Evolutionary conservation across 2,888 invertebrate genomes (phyloP).

Genomic region (Drosophila birchii): DNA sequence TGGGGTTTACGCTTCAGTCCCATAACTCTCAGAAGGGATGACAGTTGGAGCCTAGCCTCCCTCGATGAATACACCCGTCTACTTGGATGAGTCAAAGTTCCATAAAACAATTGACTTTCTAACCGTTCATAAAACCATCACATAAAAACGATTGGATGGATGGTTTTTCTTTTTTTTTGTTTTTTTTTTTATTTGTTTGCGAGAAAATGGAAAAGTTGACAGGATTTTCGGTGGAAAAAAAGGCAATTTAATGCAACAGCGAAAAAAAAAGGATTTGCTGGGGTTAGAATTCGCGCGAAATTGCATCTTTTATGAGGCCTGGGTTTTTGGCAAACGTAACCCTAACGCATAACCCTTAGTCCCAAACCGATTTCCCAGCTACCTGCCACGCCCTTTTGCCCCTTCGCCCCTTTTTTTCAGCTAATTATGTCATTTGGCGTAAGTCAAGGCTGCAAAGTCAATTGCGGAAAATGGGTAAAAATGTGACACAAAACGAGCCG

Average conservation of each 20-base stretch:
- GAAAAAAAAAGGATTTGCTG: constrained; percentile 65
- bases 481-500: constrained; percentile 21
- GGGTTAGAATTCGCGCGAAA: constrained; percentile 67
- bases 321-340: constrained; percentile 34
- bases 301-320: constrained; percentile 60
- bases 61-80: background rate
- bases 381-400: constrained; percentile 59
- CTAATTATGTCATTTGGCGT: constrained; percentile 77
- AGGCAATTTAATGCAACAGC: constrained; percentile 55
- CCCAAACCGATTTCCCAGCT: constrained; percentile 38
- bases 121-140: constrained; percentile 51
- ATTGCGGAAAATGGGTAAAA: constrained; percentile 63
- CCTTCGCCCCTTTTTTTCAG: constrained; percentile 9
- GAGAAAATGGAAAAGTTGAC: constrained; percentile 50
- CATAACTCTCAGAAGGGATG: background rate
- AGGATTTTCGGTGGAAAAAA: constrained; percentile 31
- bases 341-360: constrained; percentile 53
- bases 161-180: background rate
- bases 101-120: constrained; percentile 77
- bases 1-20: background rate
- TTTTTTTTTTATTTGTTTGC: background rate
- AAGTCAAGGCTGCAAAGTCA: constrained; percentile 79
- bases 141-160: constrained; percentile 23
- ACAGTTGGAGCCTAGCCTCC: background rate
- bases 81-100: background rate